Evolutionary conservation across 2,797 vertebrate species (phyloP).

Genomic region (Onychomys leucogaster): DNA sequence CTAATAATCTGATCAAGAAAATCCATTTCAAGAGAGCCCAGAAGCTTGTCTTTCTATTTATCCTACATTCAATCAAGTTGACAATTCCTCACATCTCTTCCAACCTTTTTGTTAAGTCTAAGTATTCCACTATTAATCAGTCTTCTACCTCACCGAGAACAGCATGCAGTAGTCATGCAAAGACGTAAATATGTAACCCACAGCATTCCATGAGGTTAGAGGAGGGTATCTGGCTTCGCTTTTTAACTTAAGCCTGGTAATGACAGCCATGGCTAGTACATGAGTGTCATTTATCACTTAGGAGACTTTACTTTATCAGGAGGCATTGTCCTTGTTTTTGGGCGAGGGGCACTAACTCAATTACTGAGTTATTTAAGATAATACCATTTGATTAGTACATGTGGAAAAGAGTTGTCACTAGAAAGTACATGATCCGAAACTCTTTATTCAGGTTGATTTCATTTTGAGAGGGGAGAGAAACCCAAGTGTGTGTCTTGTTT

Average conservation of each 20-base stretch:
- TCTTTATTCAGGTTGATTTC: conserved; percentile 75
- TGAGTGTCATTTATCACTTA: conserved; percentile 64
- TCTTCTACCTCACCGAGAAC: not conserved
- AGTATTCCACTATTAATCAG: not conserved
- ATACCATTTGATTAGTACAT: conserved; percentile 72
- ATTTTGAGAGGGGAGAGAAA: conserved; percentile 60
- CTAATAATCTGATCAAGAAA: not conserved
- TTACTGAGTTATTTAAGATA: conserved; percentile 70
- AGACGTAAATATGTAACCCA: not conserved
- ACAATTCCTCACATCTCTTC: not conserved
- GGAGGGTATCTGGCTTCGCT: not conserved
- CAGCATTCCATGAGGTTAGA: not conserved
- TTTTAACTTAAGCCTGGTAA: not conserved
- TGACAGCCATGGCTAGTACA: not conserved
- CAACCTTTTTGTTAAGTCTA: not conserved
- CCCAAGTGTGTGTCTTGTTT: conserved; percentile 68
- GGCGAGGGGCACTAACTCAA: conserved; percentile 18
- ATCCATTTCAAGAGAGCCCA: not conserved
- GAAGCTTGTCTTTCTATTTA: not conserved
- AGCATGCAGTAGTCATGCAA: not conserved
- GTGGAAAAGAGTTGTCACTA: conserved; percentile 52
- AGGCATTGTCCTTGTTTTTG: conserved; percentile 6
- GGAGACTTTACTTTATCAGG: conserved; percentile 67
- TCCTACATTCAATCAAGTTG: not conserved
- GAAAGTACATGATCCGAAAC: conserved; percentile 72